Conservation (phyloP, 2,888 invertebrate genomes). For the Cremastinae sp. region DNA sequence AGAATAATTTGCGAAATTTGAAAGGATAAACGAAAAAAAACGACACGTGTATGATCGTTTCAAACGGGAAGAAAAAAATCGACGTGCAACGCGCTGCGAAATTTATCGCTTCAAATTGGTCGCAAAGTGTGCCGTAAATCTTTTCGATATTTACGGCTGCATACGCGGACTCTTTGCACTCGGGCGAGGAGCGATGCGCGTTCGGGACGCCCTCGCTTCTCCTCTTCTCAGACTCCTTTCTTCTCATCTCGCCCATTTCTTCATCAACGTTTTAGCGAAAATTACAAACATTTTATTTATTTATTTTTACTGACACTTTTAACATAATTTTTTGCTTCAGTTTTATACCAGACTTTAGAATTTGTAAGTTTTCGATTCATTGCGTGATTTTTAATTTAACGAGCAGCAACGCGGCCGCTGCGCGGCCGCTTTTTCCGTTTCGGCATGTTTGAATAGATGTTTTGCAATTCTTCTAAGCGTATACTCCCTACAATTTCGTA, state of each 20-base stretch:
- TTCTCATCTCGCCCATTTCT: not conserved
- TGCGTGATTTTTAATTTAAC: too few species aligned
- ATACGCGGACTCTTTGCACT: conserved; percentile 9
- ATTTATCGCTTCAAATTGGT: conserved; percentile 72
- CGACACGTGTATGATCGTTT: conserved; percentile 2
- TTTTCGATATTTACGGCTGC: conserved; percentile 65
- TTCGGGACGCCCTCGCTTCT: conserved; percentile 31
- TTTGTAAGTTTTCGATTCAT: too few species aligned
- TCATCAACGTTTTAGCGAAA: conserved; percentile 1
- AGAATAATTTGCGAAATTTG: conserved; percentile 1
- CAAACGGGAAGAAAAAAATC: conserved; percentile 36
- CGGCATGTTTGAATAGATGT: too few species aligned
- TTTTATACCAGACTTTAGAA: too few species aligned
- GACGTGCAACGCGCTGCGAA: conserved; percentile 64
- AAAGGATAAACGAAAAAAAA: conserved; percentile 4
- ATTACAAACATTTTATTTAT: not conserved
- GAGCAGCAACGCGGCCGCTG: too few species aligned
- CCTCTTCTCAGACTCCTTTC: not conserved
- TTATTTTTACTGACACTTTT: conserved; percentile 1
- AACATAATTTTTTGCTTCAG: too few species aligned
- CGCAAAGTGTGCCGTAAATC: conserved; percentile 69
- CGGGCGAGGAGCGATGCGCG: conserved; percentile 50
- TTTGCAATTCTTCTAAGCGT: too few species aligned
- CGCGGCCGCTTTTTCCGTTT: too few species aligned
- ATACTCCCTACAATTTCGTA: too few species aligned